Evolutionary conservation across 2,888 invertebrate species (phyloP), one percentile per base, ranked within the genome.

Genomic region (Troglohyphantes excavatus): DNA sequence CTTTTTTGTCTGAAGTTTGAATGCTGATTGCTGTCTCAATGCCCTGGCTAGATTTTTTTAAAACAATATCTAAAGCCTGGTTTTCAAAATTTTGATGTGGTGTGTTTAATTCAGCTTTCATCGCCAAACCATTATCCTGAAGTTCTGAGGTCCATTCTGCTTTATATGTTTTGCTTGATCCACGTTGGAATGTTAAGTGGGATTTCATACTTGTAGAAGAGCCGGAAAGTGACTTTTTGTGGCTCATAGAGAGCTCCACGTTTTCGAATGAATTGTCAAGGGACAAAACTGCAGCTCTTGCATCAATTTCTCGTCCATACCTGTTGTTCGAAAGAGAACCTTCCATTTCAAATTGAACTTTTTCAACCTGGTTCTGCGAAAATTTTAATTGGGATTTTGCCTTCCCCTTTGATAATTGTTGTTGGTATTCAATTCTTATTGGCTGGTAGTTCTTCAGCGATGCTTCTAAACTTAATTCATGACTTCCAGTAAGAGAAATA

Each of bases 231-330:
- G 84, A 27, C 2, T n/a, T 13, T 73, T 27, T 13, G 21, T 43
- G 39, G 3, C 53, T 59, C 43, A 79, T 29, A n/a, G 27, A 33
- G 17, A 84, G 19, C 33, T 85, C 65, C 17, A 79, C 81, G 43
- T 7, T 78, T 81, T 90, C 67, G 59, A 85, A 90, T 33, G 85
- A 78, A 21, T 68, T 61, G 29, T 85, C 85, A 59, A 72, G 59
- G 0, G 85, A 85, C 46, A 33, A 73, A 19, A 90, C 2, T 0
- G 85, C 63, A 27, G 72, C 59, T 23, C 19, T 68, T 3, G 39
- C 39, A 19, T 33, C 39, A n/a, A 81, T 7, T 29, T 85, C 75
- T 2, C 19, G 7, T 43, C 61, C 72, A 23, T 59, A n/a, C 2
- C 5, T 11, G 17, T 7, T 27, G 7, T 73, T 43, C 2, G 7